Evolutionary conservation across 2,888 invertebrate species (phyloP), one percentile per base, ranked within the genome.

Genomic region (Cataglyphis livida): DNA sequence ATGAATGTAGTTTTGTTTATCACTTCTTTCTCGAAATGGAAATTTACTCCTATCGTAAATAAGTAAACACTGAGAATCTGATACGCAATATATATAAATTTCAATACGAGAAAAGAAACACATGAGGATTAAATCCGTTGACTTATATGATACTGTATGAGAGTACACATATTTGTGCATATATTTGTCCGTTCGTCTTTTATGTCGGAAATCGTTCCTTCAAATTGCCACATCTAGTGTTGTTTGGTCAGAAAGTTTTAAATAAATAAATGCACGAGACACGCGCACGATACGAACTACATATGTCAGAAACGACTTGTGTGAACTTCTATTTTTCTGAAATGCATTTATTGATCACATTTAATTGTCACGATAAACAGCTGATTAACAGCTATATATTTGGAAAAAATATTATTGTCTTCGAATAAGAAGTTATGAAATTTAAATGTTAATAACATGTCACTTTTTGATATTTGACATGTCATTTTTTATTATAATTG

Each of bases 1-100:
- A 44, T 70, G 44, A 61, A 35, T 44, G 32, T 44, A 44, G 28
- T 66, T 64, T 66, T 70, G 59, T 70, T 66, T 70, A 79, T 61
- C 21, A 12, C 59, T 18, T 12, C 38, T 79, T 68, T 28, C 18
- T 21, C 18, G 21, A 32, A 25, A 68, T 70, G 21, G 35, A 70
- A 70, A 70, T 79, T 70, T 28, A 48, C 32, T 70, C 28, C 48
- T 44, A 15, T 4, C 18, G 6, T 66, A 79, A 70, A 79, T 70
- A 79, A 70, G 15, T 44, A 79, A 70, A 70, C n/a, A 70, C 15
- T 28, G 5, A 44, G 12, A 18, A 61, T 61, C 9, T 54, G 78
- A 68, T 68, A 59, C 7, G 59, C 21, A 12, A 64, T 65, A 65
- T 51, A 6, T 78, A 57, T 68, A 78, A 57, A 68, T 59, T 70